Conservation (phyloP, 1,140 invertebrate species). For the Drosophila pseudoobscura region DNA sequence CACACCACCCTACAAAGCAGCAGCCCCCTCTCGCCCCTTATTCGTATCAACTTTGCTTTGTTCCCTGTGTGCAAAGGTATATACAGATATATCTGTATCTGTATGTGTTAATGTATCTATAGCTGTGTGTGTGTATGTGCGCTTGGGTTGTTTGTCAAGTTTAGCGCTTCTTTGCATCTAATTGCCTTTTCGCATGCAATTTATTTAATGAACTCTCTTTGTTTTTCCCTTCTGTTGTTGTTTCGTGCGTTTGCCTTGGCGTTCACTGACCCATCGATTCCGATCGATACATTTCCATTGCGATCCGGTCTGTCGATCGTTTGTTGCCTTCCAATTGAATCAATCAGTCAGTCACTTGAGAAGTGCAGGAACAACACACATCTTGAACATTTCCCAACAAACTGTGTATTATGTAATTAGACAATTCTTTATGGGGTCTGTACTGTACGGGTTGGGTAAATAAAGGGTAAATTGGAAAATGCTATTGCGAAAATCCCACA, state of each 20-base stretch:
- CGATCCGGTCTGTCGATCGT: slow-evolving; percentile 18
- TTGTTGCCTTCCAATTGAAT: slow-evolving; percentile 47
- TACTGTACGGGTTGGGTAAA: no score
- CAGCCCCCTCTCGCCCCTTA: neutral
- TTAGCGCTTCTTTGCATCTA: slow-evolving; percentile 51
- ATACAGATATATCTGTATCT: slow-evolving; percentile 23
- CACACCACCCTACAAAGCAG: no score
- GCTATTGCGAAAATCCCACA: no score
- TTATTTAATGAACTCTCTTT: slow-evolving; percentile 61
- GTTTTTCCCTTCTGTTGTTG: slow-evolving; percentile 1
- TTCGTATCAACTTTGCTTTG: slow-evolving; percentile 48
- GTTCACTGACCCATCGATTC: slow-evolving; percentile 66
- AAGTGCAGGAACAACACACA: neutral
- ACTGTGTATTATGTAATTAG: slow-evolving; percentile 31
- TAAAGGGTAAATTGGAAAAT: no score
- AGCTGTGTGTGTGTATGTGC: slow-evolving; percentile 4
- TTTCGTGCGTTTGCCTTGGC: slow-evolving; percentile 20
- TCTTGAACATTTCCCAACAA: slow-evolving; percentile 28
- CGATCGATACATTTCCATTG: slow-evolving; percentile 4
- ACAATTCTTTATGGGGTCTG: neutral
- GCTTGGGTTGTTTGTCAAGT: slow-evolving; percentile 48
- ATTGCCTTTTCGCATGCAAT: slow-evolving; percentile 70
- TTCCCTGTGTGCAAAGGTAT: neutral
- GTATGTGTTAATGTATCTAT: neutral
- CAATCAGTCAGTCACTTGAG: slow-evolving; percentile 53